A percentile compares a stretch with the other conserved stretches of the same genome.
Evolutionary conservation across 2,888 invertebrate genomes (phyloP).

Genomic region (Acheta domesticus): DNA sequence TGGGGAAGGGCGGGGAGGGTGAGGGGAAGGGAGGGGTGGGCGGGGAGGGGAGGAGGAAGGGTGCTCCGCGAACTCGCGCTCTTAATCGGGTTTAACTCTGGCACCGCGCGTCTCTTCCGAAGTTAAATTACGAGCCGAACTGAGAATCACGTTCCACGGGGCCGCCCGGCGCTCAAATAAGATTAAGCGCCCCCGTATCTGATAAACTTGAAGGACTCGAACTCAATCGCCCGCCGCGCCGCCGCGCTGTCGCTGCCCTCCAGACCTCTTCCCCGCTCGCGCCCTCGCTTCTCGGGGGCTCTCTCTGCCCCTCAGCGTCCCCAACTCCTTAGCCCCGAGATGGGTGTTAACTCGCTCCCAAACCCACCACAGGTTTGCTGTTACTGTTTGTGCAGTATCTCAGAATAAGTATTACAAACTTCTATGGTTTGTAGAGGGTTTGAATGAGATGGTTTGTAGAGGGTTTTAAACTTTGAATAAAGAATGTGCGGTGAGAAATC

Average conservation of each 20-base stretch:
- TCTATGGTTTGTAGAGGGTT: too few species aligned
- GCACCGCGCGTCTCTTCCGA: background rate
- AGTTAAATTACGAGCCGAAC: constrained; percentile 7
- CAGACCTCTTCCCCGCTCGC: background rate
- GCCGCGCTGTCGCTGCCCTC: background rate
- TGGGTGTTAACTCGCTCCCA: too few species aligned
- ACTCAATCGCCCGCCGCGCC: background rate
- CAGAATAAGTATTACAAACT: too few species aligned
- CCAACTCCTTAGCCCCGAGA: too few species aligned
- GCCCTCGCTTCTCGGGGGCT: background rate
- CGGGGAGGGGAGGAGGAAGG: background rate
- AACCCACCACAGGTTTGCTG: too few species aligned
- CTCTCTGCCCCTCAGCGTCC: too few species aligned
- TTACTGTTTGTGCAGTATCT: too few species aligned
- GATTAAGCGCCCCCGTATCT: background rate
- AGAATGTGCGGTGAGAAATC: too few species aligned
- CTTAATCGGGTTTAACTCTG: background rate
- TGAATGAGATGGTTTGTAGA: too few species aligned
- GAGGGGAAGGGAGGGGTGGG: background rate
- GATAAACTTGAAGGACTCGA: constrained; percentile 18
- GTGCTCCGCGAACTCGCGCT: background rate
- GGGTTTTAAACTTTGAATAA: too few species aligned
- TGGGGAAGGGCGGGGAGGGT: background rate
- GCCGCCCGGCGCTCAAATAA: background rate
- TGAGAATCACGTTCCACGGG: background rate